These are phyloP conservation scores for Himalopsyche japonica DNA, from an alignment of 2,888 invertebrate genomes.

Conservation along the genomic window DNA sequence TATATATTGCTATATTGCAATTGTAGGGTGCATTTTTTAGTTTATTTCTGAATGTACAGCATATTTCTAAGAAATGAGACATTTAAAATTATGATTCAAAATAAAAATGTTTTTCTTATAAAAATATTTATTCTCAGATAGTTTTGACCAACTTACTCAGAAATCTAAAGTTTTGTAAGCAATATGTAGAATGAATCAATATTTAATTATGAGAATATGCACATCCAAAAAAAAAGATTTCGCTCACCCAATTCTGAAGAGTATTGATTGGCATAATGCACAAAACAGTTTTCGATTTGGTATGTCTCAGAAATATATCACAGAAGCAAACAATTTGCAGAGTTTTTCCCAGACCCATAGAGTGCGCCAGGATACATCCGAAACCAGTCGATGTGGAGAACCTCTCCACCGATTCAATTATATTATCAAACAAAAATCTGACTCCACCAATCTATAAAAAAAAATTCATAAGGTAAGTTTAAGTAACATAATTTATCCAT, in stretches of 20 bases:
- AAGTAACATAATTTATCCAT: too few species aligned
- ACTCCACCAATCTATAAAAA: constrained; percentile 82
- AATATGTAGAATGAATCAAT: neutral
- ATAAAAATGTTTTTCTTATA: too few species aligned
- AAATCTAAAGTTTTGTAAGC: too few species aligned
- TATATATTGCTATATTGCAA: too few species aligned
- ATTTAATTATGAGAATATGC: too few species aligned
- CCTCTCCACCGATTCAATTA: constrained; percentile 89
- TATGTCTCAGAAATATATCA: constrained; percentile 92
- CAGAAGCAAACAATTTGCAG: constrained; percentile 94
- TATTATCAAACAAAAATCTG: constrained; percentile 94
- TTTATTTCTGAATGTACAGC: too few species aligned
- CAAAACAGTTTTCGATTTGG: constrained; percentile 83
- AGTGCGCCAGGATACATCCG: constrained; percentile 97
- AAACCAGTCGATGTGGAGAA: constrained; percentile 89
- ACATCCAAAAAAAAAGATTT: neutral
- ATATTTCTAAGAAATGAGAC: too few species aligned
- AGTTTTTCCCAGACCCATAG: constrained; percentile 99
- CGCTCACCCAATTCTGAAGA: constrained; percentile 88
- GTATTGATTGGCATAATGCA: constrained; percentile 99
- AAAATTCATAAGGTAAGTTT: neutral
- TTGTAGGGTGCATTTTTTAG: too few species aligned
- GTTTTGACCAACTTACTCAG: too few species aligned
- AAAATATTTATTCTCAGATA: too few species aligned
- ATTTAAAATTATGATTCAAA: too few species aligned